Evolutionary conservation across 2,797 vertebrate genomes (phyloP).

Genomic region (Rhynchonycteris naso): DNA sequence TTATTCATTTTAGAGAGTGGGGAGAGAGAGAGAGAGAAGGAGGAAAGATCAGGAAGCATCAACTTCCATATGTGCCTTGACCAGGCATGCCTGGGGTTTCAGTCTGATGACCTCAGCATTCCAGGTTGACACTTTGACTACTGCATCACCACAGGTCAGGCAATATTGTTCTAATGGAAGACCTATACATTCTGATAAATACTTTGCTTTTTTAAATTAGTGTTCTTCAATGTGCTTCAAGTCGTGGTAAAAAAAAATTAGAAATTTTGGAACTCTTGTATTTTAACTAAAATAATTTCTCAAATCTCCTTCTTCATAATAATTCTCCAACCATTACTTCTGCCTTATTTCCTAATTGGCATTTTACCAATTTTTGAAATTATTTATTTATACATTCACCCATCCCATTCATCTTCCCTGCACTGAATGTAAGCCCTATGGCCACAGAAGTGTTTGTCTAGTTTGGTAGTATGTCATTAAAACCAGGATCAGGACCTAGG

Average conservation of each 20-base stretch:
- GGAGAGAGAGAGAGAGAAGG: no score
- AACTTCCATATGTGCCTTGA: no score
- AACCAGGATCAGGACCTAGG: neutral
- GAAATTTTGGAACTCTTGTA: neutral
- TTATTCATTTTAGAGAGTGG: no score
- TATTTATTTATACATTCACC: neutral
- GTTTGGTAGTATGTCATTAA: neutral
- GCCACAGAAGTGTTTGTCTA: neutral
- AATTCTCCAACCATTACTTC: neutral
- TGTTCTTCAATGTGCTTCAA: neutral
- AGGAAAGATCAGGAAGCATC: no score
- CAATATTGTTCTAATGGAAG: neutral
- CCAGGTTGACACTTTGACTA: no score
- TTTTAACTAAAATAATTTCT: neutral
- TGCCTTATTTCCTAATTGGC: neutral
- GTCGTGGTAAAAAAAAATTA: neutral
- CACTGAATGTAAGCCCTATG: neutral
- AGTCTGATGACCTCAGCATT: no score
- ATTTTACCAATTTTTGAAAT: neutral
- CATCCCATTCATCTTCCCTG: neutral
- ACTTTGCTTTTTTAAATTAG: neutral
- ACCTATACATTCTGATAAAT: neutral
- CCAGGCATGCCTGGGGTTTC: no score
- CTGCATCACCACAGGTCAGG: no score
- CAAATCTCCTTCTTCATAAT: neutral